Conservation (phyloP, 2,888 invertebrate species). For the Lottia scabra region DNA sequence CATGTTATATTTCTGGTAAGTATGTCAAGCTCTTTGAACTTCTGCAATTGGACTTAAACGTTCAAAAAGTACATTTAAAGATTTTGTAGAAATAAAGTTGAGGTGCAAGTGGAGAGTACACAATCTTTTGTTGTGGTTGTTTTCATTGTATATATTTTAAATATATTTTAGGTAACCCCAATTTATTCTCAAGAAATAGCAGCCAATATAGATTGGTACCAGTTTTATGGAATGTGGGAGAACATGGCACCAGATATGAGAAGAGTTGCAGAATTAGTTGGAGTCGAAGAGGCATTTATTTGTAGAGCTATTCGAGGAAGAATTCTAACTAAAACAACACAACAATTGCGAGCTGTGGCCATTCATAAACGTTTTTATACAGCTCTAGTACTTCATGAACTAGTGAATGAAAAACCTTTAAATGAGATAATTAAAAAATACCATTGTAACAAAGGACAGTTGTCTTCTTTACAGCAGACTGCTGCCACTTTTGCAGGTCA, state of each 20-base stretch:
- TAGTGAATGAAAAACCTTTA: constrained; percentile 87
- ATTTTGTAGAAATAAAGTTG: too few species aligned
- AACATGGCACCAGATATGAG: constrained; percentile 82
- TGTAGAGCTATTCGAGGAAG: constrained; percentile 71
- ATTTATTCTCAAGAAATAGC: constrained; percentile 86
- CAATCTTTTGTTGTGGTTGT: too few species aligned
- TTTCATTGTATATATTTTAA: too few species aligned
- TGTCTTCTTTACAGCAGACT: constrained; percentile 94
- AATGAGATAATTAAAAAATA: constrained; percentile 85
- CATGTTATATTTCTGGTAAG: constrained; percentile 92
- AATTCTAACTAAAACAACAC: constrained; percentile 44
- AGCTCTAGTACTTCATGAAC: constrained; percentile 89
- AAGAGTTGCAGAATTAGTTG: constrained; percentile 88
- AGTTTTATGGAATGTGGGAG: constrained; percentile 83
- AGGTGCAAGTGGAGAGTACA: too few species aligned
- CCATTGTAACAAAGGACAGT: constrained; percentile 86
- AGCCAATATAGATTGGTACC: constrained; percentile 77
- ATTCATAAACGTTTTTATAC: constrained; percentile 72
- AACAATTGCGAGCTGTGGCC: constrained; percentile 45
- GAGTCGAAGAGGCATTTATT: constrained; percentile 88
- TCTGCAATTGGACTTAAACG: too few species aligned
- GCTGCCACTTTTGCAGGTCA: constrained; percentile 93
- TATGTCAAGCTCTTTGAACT: too few species aligned
- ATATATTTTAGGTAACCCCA: constrained; percentile 78
- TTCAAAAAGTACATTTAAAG: too few species aligned